These are phyloP conservation scores for Corapipo altera DNA, from an alignment of 2,113 vertebrate genomes.

Conservation along the genomic window DNA sequence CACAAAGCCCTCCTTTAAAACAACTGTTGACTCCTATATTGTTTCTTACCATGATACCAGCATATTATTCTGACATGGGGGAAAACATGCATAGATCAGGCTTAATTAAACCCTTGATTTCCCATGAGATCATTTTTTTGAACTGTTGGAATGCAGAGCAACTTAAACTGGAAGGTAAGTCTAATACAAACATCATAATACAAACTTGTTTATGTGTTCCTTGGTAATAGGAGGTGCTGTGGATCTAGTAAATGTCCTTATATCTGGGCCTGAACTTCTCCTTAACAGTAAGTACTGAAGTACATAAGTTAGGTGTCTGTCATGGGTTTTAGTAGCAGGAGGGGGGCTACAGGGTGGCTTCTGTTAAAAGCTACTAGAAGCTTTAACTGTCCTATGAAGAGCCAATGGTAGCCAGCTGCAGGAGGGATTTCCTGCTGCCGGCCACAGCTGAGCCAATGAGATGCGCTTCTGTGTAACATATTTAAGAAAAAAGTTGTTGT, in stretches of 20 bases:
- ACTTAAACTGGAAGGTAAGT: neutral
- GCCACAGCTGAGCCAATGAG: no score
- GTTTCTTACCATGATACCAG: neutral
- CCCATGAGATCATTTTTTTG: neutral
- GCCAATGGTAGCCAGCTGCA: no score
- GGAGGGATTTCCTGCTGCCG: no score
- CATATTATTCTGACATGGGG: no score
- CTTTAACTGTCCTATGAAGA: no score
- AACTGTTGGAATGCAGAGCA: neutral
- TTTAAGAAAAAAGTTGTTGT: no score
- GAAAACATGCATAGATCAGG: no score
- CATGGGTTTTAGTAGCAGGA: no score
- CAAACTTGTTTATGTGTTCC: neutral
- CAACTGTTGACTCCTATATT: neutral
- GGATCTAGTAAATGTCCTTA: neutral
- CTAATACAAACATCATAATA: neutral
- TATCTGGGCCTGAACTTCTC: neutral
- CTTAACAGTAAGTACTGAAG: neutral
- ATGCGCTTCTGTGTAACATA: no score
- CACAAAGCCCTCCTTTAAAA: neutral
- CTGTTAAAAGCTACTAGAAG: no score
- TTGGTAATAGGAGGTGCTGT: neutral
- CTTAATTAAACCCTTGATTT: neutral
- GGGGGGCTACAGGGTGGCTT: no score
- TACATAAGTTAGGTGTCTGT: rapidly evolving